Percentiles rank a stretch among this genome's conserved stretches.
Evolutionary conservation across 2,113 vertebrate species (phyloP).

Genomic region (Phycodurus eques): DNA sequence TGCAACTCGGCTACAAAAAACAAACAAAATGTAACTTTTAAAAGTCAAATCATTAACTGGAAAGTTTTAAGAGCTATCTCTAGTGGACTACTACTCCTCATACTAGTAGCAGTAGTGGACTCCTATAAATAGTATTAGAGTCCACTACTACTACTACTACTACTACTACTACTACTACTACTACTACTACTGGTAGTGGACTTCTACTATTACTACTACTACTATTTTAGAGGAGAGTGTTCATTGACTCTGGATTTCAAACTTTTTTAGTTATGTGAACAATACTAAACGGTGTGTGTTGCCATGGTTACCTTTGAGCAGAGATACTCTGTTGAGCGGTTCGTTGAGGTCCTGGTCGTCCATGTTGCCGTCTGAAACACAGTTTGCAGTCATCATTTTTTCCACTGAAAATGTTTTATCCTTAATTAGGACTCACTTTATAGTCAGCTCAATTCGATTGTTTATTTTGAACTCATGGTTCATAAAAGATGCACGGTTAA

Average conservation of each 20-base stretch:
- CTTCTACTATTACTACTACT: background rate
- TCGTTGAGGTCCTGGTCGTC: slow-evolving; percentile 95
- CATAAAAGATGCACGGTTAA: too few relatives aligned
- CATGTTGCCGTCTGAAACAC: slow-evolving; percentile 88
- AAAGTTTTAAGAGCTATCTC: too few relatives aligned
- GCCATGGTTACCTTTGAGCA: slow-evolving; percentile 86
- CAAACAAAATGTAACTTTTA: background rate
- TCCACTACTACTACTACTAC: background rate
- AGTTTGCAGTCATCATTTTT: background rate
- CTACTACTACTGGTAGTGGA: background rate
- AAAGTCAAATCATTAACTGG: too few relatives aligned
- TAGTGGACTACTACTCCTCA: too few relatives aligned
- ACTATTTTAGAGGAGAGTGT: too few relatives aligned
- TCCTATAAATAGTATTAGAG: too few relatives aligned
- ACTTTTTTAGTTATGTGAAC: too few relatives aligned
- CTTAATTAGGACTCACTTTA: background rate
- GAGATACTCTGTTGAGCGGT: slow-evolving; percentile 87
- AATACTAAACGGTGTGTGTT: background rate
- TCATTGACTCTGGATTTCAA: too few relatives aligned
- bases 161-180: background rate
- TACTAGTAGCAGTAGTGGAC: background rate
- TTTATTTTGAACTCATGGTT: too few relatives aligned
- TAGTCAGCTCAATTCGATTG: too few relatives aligned
- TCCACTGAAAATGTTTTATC: background rate
- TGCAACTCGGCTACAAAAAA: slow-evolving; percentile 81